Conservation (phyloP, 2,113 vertebrate genomes). For the Dicaeum eximium region DNA sequence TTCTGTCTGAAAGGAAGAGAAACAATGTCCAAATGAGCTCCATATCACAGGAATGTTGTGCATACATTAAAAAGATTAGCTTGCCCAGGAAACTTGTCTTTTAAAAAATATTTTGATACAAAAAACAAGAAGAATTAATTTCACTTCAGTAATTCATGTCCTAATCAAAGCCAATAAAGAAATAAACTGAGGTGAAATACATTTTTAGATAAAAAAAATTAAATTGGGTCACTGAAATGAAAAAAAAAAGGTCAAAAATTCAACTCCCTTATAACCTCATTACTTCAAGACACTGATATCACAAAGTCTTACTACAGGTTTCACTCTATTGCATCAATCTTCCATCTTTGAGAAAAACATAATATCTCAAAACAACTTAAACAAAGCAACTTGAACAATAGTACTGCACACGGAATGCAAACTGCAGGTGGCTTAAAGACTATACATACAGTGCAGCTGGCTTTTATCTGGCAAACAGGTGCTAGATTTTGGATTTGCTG, state of each 20-base stretch:
- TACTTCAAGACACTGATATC: background rate
- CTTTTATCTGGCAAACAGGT: constrained; percentile 49
- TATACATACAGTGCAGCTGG: constrained; percentile 1
- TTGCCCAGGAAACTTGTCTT: background rate
- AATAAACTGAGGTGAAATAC: background rate
- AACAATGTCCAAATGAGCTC: background rate
- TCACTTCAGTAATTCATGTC: background rate
- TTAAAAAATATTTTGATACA: background rate
- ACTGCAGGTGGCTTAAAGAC: constrained; percentile 41
- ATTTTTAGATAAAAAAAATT: background rate
- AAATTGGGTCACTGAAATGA: background rate
- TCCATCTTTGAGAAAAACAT: background rate
- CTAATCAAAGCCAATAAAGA: background rate
- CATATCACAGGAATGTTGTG: background rate
- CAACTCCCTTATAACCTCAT: background rate
- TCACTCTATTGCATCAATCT: background rate
- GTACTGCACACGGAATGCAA: background rate
- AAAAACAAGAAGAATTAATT: background rate
- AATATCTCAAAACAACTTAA: background rate
- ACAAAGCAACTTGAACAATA: background rate
- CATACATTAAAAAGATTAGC: background rate
- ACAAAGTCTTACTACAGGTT: background rate
- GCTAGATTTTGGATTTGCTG: constrained; percentile 50
- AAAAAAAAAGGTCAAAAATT: background rate
- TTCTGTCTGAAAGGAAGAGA: constrained; percentile 18